Base-by-base conservation (phyloP, 2,888 invertebrate species). In the Gari tellinella region DNA sequence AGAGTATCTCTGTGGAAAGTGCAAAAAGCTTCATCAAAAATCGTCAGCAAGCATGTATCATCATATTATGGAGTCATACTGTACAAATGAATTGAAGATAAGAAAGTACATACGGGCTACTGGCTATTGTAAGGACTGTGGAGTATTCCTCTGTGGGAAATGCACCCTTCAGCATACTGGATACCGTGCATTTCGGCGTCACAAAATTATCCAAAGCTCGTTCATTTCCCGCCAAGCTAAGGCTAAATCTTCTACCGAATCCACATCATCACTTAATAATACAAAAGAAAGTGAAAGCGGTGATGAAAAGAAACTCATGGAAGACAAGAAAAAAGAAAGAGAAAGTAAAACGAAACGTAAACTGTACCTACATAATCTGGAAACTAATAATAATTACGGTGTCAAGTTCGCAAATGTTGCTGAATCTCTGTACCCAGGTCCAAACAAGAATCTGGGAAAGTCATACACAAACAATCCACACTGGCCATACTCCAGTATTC, bases 181-280 rank as follows among this genome's bases (percentile, higher is more conserved):
- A 15, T 61, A 52, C 38, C 45, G 74, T 43, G 56, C 61, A 26
- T 49, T 57, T 37, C 49, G 68, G 25, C 51, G 46, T 15, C 74
- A 74, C 43, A 65, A 53, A 19, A 58, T 74, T n/a, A 69, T 74
- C 17, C 74, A 74, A 25, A 69, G 69, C 25, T 62, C 69, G 8
- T 69, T 69, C 38, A 23, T 68, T 14, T 64, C 68, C 4, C 63
- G 64, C 19, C 60, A 49, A 15, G 45, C 43, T 10, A 49, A 51
- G 21, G 43, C 48, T 17, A n/a, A n/a, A 25, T 19, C 15, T 31
- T 43, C 43, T 43, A 25, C 45, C 8, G 57, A 26, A 26, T 17
- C 45, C 12, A 43, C 43, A 1, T 15, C 19, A 25, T 57, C 57
- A 1, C 26, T 45, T 7, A 19, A 21, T 8, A 57, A 31, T 17